These are phyloP conservation scores for Crocidura indochinensis DNA, from an alignment of 2,797 vertebrate genomes.

Conservation along the genomic window DNA sequence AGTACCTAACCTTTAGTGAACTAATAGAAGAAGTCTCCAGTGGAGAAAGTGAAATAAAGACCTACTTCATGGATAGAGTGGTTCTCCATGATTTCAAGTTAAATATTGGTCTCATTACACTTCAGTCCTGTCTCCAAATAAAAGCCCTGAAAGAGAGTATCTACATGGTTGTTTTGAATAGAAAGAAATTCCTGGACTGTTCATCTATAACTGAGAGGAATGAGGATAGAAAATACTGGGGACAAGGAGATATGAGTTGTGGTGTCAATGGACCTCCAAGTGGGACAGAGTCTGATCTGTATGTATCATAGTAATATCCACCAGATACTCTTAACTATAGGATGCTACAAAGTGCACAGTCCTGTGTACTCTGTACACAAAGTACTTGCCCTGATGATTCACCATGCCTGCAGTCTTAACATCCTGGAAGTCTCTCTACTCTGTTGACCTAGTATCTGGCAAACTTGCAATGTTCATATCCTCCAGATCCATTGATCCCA, in stretches of 20 bases:
- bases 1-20: background rate
- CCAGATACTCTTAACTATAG: background rate
- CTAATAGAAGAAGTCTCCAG: background rate
- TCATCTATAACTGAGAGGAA: background rate
- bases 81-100: background rate
- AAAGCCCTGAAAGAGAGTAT: background rate
- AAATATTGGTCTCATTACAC: background rate
- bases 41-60: background rate
- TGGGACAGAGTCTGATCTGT: background rate
- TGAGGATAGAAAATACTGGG: background rate
- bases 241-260: background rate
- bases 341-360: background rate
- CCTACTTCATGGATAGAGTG: background rate
- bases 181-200: background rate
- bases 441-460: too few species aligned
- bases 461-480: too few species aligned
- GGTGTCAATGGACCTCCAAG: rapidly evolving
- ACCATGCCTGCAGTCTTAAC: too few species aligned
- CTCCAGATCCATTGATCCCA: too few species aligned
- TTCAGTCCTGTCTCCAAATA: background rate
- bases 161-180: too few species aligned
- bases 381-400: too few species aligned
- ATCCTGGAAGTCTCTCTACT: too few species aligned
- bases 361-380: too few species aligned
- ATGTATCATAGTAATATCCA: background rate